phyloP scores from a whole-genome alignment of 2,888 invertebrate genomes.

The Tanypteryx hageni region DNA sequence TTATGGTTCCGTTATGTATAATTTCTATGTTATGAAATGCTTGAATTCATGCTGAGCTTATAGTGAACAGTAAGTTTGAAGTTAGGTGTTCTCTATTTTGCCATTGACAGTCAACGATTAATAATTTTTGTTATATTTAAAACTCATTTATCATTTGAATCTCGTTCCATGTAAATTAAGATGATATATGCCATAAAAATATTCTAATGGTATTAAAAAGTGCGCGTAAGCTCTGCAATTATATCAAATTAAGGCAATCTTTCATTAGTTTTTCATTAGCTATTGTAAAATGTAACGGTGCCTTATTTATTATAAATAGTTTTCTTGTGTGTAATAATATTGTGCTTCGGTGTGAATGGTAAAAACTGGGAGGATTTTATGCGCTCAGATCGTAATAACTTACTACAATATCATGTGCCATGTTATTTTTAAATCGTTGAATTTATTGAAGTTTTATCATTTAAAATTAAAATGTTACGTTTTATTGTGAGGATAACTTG shows the following conservation, averaged over 20 bases:
- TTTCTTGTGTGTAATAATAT: too few relatives aligned
- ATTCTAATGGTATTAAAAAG: neutral
- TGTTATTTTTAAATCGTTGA: too few relatives aligned
- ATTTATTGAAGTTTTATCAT: too few relatives aligned
- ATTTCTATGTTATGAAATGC: constrained; percentile 2
- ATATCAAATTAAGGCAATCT: neutral
- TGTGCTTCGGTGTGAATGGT: too few relatives aligned
- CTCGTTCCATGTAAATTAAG: neutral
- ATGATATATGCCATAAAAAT: neutral
- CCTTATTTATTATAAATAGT: too few relatives aligned
- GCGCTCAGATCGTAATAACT: too few relatives aligned
- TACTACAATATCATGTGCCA: too few relatives aligned
- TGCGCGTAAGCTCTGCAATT: neutral
- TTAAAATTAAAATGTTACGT: too few relatives aligned
- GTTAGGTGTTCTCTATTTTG: neutral
- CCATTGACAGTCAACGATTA: neutral
- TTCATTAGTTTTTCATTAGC: neutral
- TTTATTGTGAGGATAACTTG: too few relatives aligned
- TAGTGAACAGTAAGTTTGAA: constrained; percentile 26
- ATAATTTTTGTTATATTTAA: neutral
- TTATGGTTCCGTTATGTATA: constrained; percentile 21
- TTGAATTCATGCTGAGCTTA: constrained; percentile 4
- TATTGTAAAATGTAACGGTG: too few relatives aligned
- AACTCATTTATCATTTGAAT: neutral
- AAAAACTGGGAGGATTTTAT: too few relatives aligned